Evolutionary conservation across 1,140 invertebrate genomes (phyloP), one percentile per base, ranked within the genome.

Genomic region (Drosophila sechellia): DNA sequence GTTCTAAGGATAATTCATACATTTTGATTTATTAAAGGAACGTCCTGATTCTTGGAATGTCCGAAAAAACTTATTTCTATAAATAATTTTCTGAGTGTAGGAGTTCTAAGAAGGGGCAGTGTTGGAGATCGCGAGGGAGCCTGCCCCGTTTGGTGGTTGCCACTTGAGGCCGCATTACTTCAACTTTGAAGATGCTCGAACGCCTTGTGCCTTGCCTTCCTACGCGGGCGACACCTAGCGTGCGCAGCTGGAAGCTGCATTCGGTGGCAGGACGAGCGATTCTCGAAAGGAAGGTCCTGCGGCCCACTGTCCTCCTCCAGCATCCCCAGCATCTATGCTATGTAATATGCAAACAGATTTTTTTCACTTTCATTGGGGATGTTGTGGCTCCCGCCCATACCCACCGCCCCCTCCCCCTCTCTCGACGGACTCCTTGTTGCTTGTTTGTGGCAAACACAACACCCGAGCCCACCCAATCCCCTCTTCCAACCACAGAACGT

Each of bases 131-230:
- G 25, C 59, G 17, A n/a, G 31, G 59, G 37, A 13, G 53, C 53
- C 20, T 20, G 22, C 35, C 34, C 10, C 43, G 20, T 49, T 49
- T 74, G 79, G 81, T 70, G 81, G 81, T 69, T 77, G 79, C 79
- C 83, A 87, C 83, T 87, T 89, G 83, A 89, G 84, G 84, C 83
- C 72, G 79, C 83, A 83, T 89, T 83, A 87, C 83, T 89, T 83
- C 83, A 83, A 87, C 84, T 89, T 83, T 87, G 79, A 87, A 87
- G 84, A 87, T 83, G 83, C 81, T 81, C 75, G 83, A 78, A 75
- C 81, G 69, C 60, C 35, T 39, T 37, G 60, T 35, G 69, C 55
- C 59, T 20, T 31, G 76, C 43, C 54, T 48, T 42, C 72, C 72
- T 39, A 54, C 72, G 75, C 65, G 50, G 65, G 79, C 83, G 83